Conservation (phyloP, 2,113 vertebrate genomes). For the Tyto alba region DNA sequence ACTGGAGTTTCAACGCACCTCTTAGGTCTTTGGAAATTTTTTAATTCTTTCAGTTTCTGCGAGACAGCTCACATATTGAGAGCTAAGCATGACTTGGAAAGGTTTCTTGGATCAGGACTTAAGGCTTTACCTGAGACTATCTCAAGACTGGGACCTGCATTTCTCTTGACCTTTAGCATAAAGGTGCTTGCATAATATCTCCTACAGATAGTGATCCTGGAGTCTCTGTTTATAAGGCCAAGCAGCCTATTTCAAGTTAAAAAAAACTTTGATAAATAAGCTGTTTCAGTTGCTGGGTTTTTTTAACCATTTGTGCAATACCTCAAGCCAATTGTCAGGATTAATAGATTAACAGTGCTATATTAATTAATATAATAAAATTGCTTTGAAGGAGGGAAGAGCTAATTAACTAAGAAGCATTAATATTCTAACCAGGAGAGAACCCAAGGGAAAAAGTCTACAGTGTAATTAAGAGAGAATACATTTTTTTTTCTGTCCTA, state of each 20-base stretch:
- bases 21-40: neutral
- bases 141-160: neutral
- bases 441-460: slow-evolving; percentile 30
- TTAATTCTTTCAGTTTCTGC: neutral
- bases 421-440: neutral
- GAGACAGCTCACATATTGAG: neutral
- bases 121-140: neutral
- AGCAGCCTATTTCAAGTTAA: neutral
- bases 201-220: neutral
- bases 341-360: neutral
- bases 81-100: neutral
- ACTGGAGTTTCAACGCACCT: neutral
- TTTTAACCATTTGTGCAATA: slow-evolving; percentile 41
- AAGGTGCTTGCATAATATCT: neutral
- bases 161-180: neutral
- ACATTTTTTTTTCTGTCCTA: neutral
- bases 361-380: slow-evolving; percentile 26
- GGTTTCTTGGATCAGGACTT: neutral
- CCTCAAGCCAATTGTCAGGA: neutral
- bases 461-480: slow-evolving; percentile 38
- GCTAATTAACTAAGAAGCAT: slow-evolving; percentile 17
- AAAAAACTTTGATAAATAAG: neutral
- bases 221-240: neutral
- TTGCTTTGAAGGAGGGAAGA: neutral
- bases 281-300: neutral